phyloP scores from a whole-genome alignment of 2,113 vertebrate species.

The Poeciliopsis occidentalis region DNA sequence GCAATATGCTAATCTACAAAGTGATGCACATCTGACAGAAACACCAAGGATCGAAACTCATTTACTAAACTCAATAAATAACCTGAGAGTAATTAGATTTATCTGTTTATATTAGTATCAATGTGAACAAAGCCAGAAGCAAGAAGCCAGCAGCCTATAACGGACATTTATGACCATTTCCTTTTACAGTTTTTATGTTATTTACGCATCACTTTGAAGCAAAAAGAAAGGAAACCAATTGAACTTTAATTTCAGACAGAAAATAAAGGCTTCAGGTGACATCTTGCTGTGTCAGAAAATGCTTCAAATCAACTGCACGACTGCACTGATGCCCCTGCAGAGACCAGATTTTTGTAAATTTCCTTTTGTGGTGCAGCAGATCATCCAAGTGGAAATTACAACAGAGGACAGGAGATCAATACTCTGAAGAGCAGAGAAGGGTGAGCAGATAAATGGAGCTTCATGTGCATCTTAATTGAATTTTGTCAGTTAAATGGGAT shows the following conservation, averaged over 20 bases:
- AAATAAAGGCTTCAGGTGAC: neutral
- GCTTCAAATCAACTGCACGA: slow-evolving; percentile 1
- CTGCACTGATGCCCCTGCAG: slow-evolving; percentile 13
- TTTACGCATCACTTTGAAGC: neutral
- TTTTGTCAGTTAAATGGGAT: neutral
- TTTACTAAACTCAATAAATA: slow-evolving; percentile 18
- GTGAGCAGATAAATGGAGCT: slow-evolving; percentile 13
- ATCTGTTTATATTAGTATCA: slow-evolving; percentile 25
- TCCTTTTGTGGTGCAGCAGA: slow-evolving; percentile 12
- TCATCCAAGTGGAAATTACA: slow-evolving; percentile 36
- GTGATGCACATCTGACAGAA: slow-evolving; percentile 22
- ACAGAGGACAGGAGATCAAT: slow-evolving; percentile 61
- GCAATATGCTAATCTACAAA: slow-evolving; percentile 48
- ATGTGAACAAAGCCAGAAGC: neutral
- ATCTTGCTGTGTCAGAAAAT: neutral
- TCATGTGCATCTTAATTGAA: slow-evolving; percentile 6
- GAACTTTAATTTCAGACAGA: neutral
- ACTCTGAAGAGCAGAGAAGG: slow-evolving; percentile 22
- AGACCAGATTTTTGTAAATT: slow-evolving; percentile 11
- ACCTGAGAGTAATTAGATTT: slow-evolving; percentile 20
- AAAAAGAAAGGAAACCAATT: neutral
- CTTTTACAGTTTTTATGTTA: neutral
- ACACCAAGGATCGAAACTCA: slow-evolving; percentile 38
- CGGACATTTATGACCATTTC: neutral
- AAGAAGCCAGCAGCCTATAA: neutral